Base-by-base conservation (phyloP, 2,797 vertebrate genomes). In the Tokudaia muenninki region DNA sequence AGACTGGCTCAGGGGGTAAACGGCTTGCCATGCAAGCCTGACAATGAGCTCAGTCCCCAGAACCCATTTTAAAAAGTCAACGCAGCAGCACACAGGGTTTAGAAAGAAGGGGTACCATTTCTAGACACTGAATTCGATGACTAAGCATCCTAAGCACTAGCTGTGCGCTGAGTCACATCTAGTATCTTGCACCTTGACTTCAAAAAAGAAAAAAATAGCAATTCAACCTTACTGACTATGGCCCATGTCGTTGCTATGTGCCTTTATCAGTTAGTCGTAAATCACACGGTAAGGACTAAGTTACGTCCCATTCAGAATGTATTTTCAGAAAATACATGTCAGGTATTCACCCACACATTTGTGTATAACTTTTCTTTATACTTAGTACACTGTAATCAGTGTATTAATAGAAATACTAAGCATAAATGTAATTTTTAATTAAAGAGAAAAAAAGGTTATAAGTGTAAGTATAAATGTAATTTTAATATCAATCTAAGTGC, bases 251-350 rank as follows among this genome's bases (percentile, higher is more conserved):
- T n/a, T 63, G 19, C 19, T 92, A 75, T 87, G 72, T 92, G 47
- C 31, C 59, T 75, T 81, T 95, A 50, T 55, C 65, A 87, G 44
- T 90, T 87, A 94, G 41, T 41, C 41, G 41, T 47, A 90, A 92
- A 72, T 82, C 78, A 47, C 31, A 50, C 34, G 26, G 47, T 59
- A 47, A 17, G 57, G 86, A 59, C 75, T 90, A 93, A 95, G 79
- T 34, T 86, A 50, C 9, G 67, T 95, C 47, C 78, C 91, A 57
- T 55, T 92, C 26, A 81, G 67, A 93, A 92, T 70, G 16, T 31
- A 22, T 92, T 95, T 95, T 92, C 59, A 44, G 61, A 94, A 97
- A 96, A 52, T 61, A 84, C 17, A 95, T 26, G 75, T 72, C 6
- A 70, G 22, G 1, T 67, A 34, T 77, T 59, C 14, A 80, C 2